Evolutionary conservation across 2,113 vertebrate genomes (phyloP), one percentile per base, ranked within the genome.

Genomic region (Anolis carolinensis): DNA sequence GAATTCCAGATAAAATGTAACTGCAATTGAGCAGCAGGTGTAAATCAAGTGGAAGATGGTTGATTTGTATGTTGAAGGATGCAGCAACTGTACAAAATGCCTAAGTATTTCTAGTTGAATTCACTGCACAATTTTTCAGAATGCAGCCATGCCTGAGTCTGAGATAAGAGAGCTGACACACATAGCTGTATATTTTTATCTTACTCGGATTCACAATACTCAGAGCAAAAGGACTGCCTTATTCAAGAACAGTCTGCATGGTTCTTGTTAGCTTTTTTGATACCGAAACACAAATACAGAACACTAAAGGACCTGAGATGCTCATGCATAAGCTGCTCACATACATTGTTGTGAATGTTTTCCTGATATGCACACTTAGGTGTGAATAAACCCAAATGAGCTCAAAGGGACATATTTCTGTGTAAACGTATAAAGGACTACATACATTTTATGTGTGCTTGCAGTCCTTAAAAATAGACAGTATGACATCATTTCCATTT

Each of bases 1-100:
- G 73, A 67, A 84, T 65, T 8, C 44, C 39, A 52, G 13, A 50
- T 0, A 59, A 67, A 52, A 4, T 52, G 34, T 52, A 67, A 68
- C 20, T 67, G n/a, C 39, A 52, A 25, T 52, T 62, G 39, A 77
- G 39, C 73, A 63, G 71, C 44, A 77, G 73, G n/a, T 67, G n/a
- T 34, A 77, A 77, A 68, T 76, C 36, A 77, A 25, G 23, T 18
- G 30, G 21, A 67, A 67, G 30, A 76, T 21, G 27, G n/a, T 8
- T 74, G 36, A 74, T 75, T 76, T 84, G 52, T 65, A 76, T 65
- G 52, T 65, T 9, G 76, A 67, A 76, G 67, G 36, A 76, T 76
- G 27, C 59, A 84, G 39, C 39, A 76, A 34, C 34, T 48, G 72
- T 48, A 65, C 39, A 18, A 50, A 32, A 77, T 72, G 25, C 13